Conservation (phyloP, 2,888 invertebrate species). For the Napeogenes inachia region DNA sequence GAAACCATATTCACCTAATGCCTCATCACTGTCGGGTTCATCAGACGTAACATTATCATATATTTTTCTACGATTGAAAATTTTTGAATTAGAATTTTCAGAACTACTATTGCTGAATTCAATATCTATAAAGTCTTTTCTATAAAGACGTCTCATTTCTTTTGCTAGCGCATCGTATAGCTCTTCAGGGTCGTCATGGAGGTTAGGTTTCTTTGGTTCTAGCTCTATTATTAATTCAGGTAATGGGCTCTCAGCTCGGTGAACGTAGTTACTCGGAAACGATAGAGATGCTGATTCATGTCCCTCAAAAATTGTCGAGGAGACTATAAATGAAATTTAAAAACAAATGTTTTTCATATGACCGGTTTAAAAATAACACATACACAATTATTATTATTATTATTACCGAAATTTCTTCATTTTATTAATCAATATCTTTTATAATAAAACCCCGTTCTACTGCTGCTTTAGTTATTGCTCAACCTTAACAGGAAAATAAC, state of each 20-base stretch:
- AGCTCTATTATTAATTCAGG: slow-evolving; percentile 23
- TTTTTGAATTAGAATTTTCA: background rate
- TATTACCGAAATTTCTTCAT: too few relatives aligned
- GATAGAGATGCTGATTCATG: slow-evolving; percentile 11
- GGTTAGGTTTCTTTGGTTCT: slow-evolving; percentile 10
- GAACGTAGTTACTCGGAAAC: background rate
- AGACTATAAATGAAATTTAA: slow-evolving; percentile 11
- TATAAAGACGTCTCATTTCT: slow-evolving; percentile 21
- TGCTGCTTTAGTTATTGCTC: too few relatives aligned
- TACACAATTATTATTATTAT: too few relatives aligned
- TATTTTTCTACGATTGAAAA: background rate
- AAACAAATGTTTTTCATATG: background rate
- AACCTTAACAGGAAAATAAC: too few relatives aligned
- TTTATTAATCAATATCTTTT: too few relatives aligned
- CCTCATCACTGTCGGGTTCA: background rate
- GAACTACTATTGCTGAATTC: background rate
- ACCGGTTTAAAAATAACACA: background rate
- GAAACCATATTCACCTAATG: background rate
- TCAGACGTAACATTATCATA: background rate
- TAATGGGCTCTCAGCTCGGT: slow-evolving; percentile 17
- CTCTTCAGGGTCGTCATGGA: slow-evolving; percentile 19
- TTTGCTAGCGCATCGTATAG: slow-evolving; percentile 16
- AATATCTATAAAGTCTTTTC: slow-evolving; percentile 13
- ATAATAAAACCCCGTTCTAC: too few relatives aligned
- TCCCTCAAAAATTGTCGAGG: slow-evolving; percentile 11